Percentiles rank a stretch among this genome's conserved stretches.
Evolutionary conservation across 2,797 vertebrate genomes (phyloP).

Genomic region (Cossypha caffra): DNA sequence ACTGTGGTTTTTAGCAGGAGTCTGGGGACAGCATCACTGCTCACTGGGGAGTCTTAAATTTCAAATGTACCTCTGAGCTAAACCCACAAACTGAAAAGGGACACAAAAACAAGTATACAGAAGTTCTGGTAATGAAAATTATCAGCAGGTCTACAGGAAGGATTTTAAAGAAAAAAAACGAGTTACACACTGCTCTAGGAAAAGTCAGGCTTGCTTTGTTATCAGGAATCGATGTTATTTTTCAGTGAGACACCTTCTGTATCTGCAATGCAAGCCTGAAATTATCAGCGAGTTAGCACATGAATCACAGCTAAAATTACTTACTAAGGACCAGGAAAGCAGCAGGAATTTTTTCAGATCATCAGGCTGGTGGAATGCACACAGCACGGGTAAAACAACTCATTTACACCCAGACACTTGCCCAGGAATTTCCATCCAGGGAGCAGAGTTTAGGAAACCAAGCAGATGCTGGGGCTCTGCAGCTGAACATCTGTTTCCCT

Average conservation of each 20-base stretch:
- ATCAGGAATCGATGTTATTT: not conserved
- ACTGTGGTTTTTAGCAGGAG: not conserved
- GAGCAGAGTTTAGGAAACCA: not conserved
- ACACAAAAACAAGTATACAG: not conserved
- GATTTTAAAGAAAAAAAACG: not conserved
- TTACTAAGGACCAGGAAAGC: not conserved
- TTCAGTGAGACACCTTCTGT: not conserved
- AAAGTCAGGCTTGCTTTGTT: not conserved
- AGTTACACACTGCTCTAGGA: not conserved
- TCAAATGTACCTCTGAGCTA: not conserved
- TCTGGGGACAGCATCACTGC: not conserved
- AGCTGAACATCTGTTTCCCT: not conserved
- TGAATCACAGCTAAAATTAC: not conserved
- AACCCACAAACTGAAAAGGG: not conserved
- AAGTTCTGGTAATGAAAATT: not conserved
- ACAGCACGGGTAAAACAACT: not conserved
- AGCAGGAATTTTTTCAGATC: not conserved
- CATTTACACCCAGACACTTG: not conserved
- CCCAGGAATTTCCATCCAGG: not conserved
- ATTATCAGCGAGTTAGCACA: not conserved
- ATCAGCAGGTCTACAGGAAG: not conserved
- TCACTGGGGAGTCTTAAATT: rapidly evolving
- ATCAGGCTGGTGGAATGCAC: not conserved
- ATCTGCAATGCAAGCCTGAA: not conserved
- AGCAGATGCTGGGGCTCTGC: not conserved